A percentile compares a stretch with the other conserved stretches of the same genome.
phyloP scores from a whole-genome alignment of 1,140 invertebrate genomes.

The Doryteuthis pealeii region DNA sequence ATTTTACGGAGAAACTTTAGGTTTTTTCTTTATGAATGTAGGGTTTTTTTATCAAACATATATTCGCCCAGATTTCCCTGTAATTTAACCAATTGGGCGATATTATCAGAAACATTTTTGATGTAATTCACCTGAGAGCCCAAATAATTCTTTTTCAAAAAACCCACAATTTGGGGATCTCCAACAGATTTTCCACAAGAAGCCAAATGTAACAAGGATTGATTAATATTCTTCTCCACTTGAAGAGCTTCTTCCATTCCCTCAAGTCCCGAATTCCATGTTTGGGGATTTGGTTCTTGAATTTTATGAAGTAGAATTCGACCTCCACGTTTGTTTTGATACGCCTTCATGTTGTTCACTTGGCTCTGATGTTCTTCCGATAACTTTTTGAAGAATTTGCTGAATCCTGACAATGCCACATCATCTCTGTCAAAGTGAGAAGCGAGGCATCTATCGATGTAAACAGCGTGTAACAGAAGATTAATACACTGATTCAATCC shows the following conservation, averaged over 20 bases:
- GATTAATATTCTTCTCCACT: conserved; percentile 78
- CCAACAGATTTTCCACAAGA: conserved; percentile 67
- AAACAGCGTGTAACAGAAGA: neutral
- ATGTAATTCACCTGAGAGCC: conserved; percentile 68
- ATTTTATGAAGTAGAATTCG: conserved; percentile 9
- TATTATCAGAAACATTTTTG: conserved; percentile 65
- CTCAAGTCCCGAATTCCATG: conserved; percentile 70
- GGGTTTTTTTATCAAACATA: conserved; percentile 65
- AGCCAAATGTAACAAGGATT: conserved; percentile 73
- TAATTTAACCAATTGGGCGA: conserved; percentile 67
- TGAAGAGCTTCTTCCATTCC: conserved; percentile 72
- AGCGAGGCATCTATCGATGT: neutral
- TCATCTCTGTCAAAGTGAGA: neutral
- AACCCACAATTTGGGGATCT: conserved; percentile 67
- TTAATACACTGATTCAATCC: neutral
- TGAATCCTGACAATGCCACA: neutral
- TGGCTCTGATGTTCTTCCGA: neutral
- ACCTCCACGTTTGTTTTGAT: conserved; percentile 1
- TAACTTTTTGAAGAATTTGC: neutral
- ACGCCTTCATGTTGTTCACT: neutral
- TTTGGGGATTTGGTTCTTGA: conserved; percentile 66
- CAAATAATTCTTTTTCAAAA: conserved; percentile 66
- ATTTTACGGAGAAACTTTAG: too few relatives aligned
- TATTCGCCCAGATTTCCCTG: conserved; percentile 68
- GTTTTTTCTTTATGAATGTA: neutral